phyloP scores from a whole-genome alignment of 2,113 vertebrate species.

The Daubentonia madagascariensis region DNA sequence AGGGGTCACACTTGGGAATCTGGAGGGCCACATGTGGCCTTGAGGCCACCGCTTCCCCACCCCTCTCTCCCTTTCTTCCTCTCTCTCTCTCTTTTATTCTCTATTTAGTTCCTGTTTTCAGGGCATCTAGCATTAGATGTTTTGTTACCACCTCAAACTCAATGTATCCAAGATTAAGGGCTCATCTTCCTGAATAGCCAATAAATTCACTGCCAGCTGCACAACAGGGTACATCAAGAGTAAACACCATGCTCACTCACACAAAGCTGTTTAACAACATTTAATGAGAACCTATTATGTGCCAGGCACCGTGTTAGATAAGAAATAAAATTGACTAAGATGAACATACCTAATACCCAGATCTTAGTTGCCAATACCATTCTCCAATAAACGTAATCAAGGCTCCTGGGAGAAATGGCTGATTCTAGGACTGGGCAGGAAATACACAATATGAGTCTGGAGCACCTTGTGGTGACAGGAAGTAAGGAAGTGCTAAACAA shows the following conservation, averaged over 20 bases:
- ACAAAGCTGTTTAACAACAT: background rate
- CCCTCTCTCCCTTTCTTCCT: background rate
- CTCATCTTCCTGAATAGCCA: background rate
- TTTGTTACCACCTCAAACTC: background rate
- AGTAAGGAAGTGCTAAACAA: background rate
- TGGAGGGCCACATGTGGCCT: too few relatives aligned
- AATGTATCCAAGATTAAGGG: background rate
- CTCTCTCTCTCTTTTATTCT: background rate
- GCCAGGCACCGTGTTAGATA: background rate
- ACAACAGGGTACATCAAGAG: background rate
- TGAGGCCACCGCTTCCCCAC: too few relatives aligned
- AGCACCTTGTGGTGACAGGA: background rate
- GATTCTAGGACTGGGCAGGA: background rate
- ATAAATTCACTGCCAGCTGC: background rate
- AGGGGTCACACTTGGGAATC: too few relatives aligned
- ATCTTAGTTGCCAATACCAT: background rate
- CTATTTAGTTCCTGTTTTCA: background rate
- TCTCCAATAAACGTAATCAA: background rate
- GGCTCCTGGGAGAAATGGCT: background rate
- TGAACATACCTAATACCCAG: background rate
- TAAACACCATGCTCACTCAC: background rate
- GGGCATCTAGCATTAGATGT: background rate
- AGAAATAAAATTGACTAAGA: background rate
- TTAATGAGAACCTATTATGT: background rate
- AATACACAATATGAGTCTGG: background rate